Percentiles rank a stretch among this genome's conserved stretches.
These are phyloP conservation scores for Automeris io DNA, from an alignment of 2,888 invertebrate species.

Conservation along the genomic window DNA sequence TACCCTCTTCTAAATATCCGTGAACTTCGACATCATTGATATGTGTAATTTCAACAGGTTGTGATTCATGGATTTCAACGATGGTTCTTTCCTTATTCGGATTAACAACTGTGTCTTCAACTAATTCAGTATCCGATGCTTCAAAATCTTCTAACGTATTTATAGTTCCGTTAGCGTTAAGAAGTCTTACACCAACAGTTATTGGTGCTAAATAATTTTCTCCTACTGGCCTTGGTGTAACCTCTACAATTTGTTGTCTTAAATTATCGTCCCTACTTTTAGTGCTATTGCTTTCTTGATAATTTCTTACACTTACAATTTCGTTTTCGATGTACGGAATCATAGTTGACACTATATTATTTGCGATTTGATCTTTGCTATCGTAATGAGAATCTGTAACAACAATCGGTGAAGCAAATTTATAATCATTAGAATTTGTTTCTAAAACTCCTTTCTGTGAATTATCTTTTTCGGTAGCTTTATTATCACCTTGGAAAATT, in stretches of 20 bases:
- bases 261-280: conserved; percentile 20
- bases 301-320: conserved; percentile 54
- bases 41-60: conserved; percentile 73
- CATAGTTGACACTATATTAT: conserved; percentile 63
- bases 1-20: conserved; percentile 59
- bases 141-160: conserved; percentile 58
- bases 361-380: conserved; percentile 49
- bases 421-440: conserved; percentile 39
- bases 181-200: conserved; percentile 75
- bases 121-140: conserved; percentile 55
- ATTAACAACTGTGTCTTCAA: conserved; percentile 48
- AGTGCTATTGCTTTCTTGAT: conserved; percentile 29
- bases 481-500: conserved; percentile 38
- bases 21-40: conserved; percentile 67
- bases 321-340: conserved; percentile 61
- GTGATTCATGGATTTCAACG: conserved; percentile 81
- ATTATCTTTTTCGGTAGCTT: conserved; percentile 30
- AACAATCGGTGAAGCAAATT: conserved; percentile 66
- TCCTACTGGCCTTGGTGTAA: conserved; percentile 74
- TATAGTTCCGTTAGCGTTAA: conserved; percentile 59
- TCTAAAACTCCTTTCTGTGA: conserved; percentile 28
- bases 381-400: conserved; percentile 50
- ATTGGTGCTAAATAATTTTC: conserved; percentile 78
- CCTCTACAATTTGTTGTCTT: conserved; percentile 45
- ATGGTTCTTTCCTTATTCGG: conserved; percentile 67